Conservation (phyloP, 2,113 vertebrate genomes). For the Tor tambroides region DNA sequence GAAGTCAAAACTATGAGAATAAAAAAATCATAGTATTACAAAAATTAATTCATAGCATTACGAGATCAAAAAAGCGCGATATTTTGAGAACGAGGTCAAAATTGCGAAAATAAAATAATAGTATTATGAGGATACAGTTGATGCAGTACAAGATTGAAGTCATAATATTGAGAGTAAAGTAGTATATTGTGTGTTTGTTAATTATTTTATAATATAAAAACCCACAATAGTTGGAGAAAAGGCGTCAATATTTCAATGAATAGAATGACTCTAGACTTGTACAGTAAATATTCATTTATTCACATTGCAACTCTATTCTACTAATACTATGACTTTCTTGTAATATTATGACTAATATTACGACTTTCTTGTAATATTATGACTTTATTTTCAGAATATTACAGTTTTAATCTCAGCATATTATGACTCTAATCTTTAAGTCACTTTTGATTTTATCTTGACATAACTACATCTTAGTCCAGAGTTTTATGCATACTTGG, state of each 20-base stretch:
- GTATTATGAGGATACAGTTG: not conserved
- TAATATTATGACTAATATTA: not conserved
- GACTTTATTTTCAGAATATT: not conserved
- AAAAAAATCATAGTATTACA: no score
- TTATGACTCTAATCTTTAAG: not conserved
- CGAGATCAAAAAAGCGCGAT: not conserved
- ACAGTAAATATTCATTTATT: not conserved
- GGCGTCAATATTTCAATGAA: not conserved
- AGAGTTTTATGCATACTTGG: not conserved
- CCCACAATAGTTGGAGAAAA: not conserved
- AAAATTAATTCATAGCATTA: not conserved
- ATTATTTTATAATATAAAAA: not conserved
- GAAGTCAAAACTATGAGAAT: not conserved
- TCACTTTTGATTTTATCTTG: not conserved
- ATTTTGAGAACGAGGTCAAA: not conserved
- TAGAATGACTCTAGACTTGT: not conserved
- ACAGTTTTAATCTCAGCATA: not conserved
- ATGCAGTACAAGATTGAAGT: not conserved
- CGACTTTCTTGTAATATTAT: no score
- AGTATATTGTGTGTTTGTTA: not conserved
- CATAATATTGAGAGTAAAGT: not conserved
- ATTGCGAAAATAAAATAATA: not conserved
- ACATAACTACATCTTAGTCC: not conserved
- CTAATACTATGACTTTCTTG: not conserved
- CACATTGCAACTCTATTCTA: not conserved